These are phyloP conservation scores for Scytalopus superciliaris DNA, from an alignment of 2,113 vertebrate genomes.

Conservation along the genomic window DNA sequence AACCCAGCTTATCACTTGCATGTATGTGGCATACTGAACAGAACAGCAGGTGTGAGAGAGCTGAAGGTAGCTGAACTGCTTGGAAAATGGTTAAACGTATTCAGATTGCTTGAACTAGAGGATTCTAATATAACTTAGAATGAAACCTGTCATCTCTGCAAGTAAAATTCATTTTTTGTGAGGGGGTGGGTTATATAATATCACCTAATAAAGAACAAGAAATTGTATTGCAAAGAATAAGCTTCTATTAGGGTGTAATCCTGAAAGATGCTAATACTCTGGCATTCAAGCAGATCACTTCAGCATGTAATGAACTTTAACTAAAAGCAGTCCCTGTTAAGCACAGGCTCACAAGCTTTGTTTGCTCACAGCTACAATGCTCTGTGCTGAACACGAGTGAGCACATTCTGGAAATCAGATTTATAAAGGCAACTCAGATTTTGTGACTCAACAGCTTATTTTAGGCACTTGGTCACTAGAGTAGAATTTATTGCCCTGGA, in stretches of 20 bases:
- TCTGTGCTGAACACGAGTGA: background rate
- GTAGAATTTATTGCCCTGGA: background rate
- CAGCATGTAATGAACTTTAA: slow-evolving; percentile 7
- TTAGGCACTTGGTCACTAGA: background rate
- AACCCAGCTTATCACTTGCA: background rate
- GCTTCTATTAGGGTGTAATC: slow-evolving; percentile 8
- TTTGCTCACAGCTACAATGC: accelerated
- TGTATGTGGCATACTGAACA: background rate
- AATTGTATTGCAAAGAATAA: slow-evolving; percentile 20
- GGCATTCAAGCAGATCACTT: background rate
- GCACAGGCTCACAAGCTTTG: background rate
- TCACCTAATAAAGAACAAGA: slow-evolving; percentile 40
- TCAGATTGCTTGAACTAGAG: background rate
- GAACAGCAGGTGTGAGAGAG: background rate
- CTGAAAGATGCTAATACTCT: background rate
- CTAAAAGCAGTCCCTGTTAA: background rate
- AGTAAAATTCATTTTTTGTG: slow-evolving; percentile 14
- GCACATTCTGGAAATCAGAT: background rate
- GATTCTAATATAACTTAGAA: slow-evolving; percentile 27
- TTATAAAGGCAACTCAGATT: background rate
- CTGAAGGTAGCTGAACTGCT: background rate
- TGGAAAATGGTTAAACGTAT: slow-evolving; percentile 12
- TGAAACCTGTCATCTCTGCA: slow-evolving; percentile 42
- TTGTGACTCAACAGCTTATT: background rate
- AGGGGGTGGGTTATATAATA: slow-evolving; percentile 49